A percentile compares a stretch with the other conserved stretches of the same genome.
Evolutionary conservation across 2,888 invertebrate species (phyloP).

Genomic region (Chloromyia formosa): DNA sequence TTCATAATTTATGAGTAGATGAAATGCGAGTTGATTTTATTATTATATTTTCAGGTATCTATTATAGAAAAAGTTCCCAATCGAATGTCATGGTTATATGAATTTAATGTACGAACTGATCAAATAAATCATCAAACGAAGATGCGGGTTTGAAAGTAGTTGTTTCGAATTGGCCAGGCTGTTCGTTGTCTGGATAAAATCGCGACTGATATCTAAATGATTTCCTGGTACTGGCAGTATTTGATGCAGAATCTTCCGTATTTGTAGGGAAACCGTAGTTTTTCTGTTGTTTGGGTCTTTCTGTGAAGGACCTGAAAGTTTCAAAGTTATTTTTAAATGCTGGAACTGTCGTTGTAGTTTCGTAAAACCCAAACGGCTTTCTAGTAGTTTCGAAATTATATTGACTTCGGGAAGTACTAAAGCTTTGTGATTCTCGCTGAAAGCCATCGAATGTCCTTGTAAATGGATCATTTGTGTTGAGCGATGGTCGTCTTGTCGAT

Average conservation of each 20-base stretch:
- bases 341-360: not conserved
- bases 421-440: not conserved
- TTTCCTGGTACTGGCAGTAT: not conserved
- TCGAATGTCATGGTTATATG: not conserved
- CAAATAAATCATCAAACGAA: constrained; percentile 17
- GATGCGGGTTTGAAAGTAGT: not conserved
- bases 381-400: not conserved
- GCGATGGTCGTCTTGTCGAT: not conserved
- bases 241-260: too few species aligned
- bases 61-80: not conserved
- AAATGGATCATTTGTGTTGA: too few species aligned
- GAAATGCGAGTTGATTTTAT: not conserved
- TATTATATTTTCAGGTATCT: not conserved
- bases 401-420: not conserved
- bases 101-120: not conserved
- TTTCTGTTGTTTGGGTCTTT: too few species aligned
- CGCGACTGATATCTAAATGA: not conserved
- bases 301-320: too few species aligned
- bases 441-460: too few species aligned
- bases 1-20: not conserved
- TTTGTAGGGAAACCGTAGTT: too few species aligned
- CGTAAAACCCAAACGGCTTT: not conserved
- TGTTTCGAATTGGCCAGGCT: not conserved
- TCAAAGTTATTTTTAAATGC: not conserved
- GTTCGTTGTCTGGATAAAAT: not conserved